Conservation (phyloP, 2,888 invertebrate genomes). For the Tuta absoluta region DNA sequence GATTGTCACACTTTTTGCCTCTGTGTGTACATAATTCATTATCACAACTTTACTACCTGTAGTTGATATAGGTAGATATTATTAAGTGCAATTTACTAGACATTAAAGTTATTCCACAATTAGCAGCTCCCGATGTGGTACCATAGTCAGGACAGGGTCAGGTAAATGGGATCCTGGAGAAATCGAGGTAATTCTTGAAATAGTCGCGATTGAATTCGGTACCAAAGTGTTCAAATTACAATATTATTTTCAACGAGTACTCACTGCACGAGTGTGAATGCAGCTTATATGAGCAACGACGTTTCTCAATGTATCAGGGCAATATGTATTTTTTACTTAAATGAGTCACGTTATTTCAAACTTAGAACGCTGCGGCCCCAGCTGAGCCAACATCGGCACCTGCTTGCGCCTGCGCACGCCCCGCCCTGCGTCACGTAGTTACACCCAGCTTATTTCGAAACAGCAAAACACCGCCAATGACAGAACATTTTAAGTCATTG, state of each 20-base stretch:
- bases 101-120: too few species aligned
- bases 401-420: slow-evolving; percentile 49
- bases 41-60: neutral
- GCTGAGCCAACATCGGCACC: slow-evolving; percentile 63
- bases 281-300: neutral
- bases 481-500: slow-evolving; percentile 45
- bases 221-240: too few species aligned
- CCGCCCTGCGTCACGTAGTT: slow-evolving; percentile 56
- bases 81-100: neutral
- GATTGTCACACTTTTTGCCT: slow-evolving; percentile 54
- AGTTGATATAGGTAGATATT: neutral
- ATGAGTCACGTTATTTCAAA: slow-evolving; percentile 52
- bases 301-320: neutral
- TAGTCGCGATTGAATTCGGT: too few species aligned
- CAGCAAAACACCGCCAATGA: slow-evolving; percentile 47
- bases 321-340: slow-evolving; percentile 4
- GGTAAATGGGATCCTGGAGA: too few species aligned
- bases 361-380: slow-evolving; percentile 41
- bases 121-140: too few species aligned
- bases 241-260: neutral
- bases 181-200: too few species aligned
- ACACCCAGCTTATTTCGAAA: slow-evolving; percentile 65
- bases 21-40: slow-evolving; percentile 18
- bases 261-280: neutral
- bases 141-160: too few species aligned